Base-by-base conservation (phyloP, 2,113 vertebrate species). In the Podiceps cristatus region DNA sequence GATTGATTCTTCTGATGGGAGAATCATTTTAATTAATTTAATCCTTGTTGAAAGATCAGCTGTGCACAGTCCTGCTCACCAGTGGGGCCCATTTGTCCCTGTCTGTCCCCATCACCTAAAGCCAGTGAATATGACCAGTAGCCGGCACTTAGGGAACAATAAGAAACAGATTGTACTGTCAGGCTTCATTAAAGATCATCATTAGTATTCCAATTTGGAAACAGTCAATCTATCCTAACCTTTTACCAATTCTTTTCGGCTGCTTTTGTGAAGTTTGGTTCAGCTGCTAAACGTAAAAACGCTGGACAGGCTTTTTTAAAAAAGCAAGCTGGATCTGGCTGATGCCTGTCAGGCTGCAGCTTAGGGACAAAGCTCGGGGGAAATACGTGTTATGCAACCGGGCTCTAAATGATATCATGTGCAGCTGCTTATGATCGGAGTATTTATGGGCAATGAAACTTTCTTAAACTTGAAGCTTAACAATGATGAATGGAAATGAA, bases 101-200 rank as follows among this genome's bases (percentile, higher is more conserved):
- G 97, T 86, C 98, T 98, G 97, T 97, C 94, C 96, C 97, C 27
- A 86, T 97, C 97, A 97, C 97, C 98, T 92, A 96, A 97, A 97
- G 92, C 94, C 96, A 98, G 97, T 97, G 98, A 98, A 98, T 98
- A 98, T 98, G 98, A 98, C 97, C 98, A 98, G 99, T 98, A 98
- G 98, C 98, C 92, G 95, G 98, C 98, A 98, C 99, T 99, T 99
- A 98, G 98, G 98, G 98, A 98, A 99, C 99, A 99, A 99, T 99
- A 98, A 99, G 99, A 98, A 99, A 98, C 99, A 99, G 99, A 99
- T 99, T 99, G 99, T 99, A 98, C 99, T 99, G 99, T 99, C 99
- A 99, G 99, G 98, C 98, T 99, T 99, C 99, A 99, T 99, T 99
- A 99, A 99, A 99, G 98, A 98, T 98, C 98, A 99, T 99, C 99